Evolutionary conservation across 2,797 vertebrate genomes (phyloP).

Genomic region (Philypnodon macrostomus): DNA sequence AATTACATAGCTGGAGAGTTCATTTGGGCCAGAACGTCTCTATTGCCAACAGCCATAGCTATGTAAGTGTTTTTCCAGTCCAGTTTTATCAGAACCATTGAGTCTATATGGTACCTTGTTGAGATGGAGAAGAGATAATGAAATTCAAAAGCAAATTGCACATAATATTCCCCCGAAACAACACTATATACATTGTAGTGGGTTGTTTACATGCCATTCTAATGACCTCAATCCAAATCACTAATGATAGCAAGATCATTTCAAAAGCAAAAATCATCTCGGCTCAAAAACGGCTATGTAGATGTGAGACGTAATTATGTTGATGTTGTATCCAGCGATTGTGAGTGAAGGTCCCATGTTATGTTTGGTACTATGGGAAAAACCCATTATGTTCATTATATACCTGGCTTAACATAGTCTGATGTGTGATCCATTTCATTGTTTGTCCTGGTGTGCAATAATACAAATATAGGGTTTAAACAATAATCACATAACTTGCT

Average conservation of each 20-base stretch:
- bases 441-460: conserved; percentile 41
- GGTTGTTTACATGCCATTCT: conserved; percentile 45
- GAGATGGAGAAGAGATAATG: conserved; percentile 43
- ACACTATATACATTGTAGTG: conserved; percentile 22
- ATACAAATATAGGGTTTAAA: too few relatives aligned
- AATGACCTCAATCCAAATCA: conserved; percentile 38
- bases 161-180: conserved; percentile 43
- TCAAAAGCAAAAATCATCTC: conserved; percentile 37
- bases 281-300: too few relatives aligned
- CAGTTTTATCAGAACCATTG: conserved; percentile 49
- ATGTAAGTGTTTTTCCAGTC: conserved; percentile 46
- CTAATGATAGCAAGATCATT: conserved; percentile 48
- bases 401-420: conserved; percentile 43
- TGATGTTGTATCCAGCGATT: conserved; percentile 42
- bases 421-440: conserved; percentile 43
- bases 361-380: conserved; percentile 19
- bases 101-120: conserved; percentile 37
- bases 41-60: conserved; percentile 58
- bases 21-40: conserved; percentile 54
- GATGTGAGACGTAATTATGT: conserved; percentile 50
- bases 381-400: conserved; percentile 52
- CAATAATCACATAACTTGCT: too few relatives aligned
- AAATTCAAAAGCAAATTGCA: conserved; percentile 51
- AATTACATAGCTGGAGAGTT: conserved; percentile 65
- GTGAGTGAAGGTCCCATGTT: conserved; percentile 32